Evolutionary conservation across 2,113 vertebrate genomes (phyloP).

Genomic region (Zosterops lateralis): DNA sequence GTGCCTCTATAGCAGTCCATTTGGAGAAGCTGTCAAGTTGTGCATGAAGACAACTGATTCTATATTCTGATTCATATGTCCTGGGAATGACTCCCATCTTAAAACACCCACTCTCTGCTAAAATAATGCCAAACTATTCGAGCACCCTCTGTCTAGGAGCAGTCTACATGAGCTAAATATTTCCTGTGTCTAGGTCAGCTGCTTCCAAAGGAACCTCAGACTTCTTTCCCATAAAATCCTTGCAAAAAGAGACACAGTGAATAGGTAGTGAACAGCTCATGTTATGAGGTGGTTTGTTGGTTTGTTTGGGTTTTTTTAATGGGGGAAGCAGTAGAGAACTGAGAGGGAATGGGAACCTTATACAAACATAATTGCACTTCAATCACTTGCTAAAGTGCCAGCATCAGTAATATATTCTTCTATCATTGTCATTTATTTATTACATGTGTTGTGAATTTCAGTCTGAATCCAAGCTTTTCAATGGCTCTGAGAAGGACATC

Average conservation of each 20-base stretch:
- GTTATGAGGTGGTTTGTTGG: neutral
- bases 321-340: neutral
- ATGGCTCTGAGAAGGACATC: constrained; percentile 96
- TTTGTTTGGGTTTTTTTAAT: neutral
- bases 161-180: neutral
- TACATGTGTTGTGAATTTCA: constrained; percentile 67
- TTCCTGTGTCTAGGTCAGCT: neutral
- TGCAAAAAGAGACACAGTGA: neutral
- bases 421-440: neutral
- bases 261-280: neutral
- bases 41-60: neutral
- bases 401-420: neutral
- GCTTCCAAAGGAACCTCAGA: neutral
- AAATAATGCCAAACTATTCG: neutral
- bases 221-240: neutral
- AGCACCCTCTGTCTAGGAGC: neutral
- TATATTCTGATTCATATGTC: neutral
- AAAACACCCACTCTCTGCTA: neutral
- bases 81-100: neutral
- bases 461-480: constrained; percentile 98
- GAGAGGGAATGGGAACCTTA: neutral
- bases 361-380: neutral
- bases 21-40: neutral
- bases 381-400: neutral
- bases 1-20: neutral